Base-by-base conservation (phyloP, 2,888 invertebrate genomes). In the Caenorhabditis drosophilae region DNA sequence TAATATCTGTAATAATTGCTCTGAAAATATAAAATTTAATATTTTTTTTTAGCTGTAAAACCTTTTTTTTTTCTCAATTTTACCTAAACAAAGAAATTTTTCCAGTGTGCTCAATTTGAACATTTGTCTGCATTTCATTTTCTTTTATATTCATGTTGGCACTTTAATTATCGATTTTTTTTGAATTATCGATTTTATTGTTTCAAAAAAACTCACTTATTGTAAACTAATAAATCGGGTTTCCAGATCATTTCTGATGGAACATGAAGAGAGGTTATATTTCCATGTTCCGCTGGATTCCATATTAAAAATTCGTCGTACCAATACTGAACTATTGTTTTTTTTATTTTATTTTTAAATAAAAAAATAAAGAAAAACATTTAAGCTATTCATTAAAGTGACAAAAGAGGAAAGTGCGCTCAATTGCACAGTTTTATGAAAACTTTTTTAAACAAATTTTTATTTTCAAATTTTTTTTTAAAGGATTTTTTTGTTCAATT, bases 91-190 rank as follows among this genome's bases (percentile, higher is more conserved):
- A 55, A 1, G 78, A 77, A 40, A 82, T 76, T 41, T 73, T 70
- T 6, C 82, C 82, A 35, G 73, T 79, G 45, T 75, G 64, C 52
- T 75, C 72, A 7, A 82, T 69, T 31, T 79, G 67, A 1, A 78
- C 83, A 54, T 82, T 82, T 20, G 82, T 82, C 56, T 76, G 73
- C 74, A 82, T 57, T 41, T 82, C 79, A 46, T 82, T 82, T 54
- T 80, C 82, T 38, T 77, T 73, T 16, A 82, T 77, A 62, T 82
- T 82, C 82, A 82, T 82, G 57, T 82, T 77, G 15, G 82, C 82
- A 47, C 81, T 81, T 51, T 44, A 77, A 67, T 20, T 12, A 35
- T 4, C 12, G 25, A 42, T 40, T 20, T 18, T 44, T 26, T 6
- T 6, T 4, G 44, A 42, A 42, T 9, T 7, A 22, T 6, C 4